Evolutionary conservation across 2,113 vertebrate genomes (phyloP), one percentile per base, ranked within the genome.

Genomic region (Hippocampus comes): DNA sequence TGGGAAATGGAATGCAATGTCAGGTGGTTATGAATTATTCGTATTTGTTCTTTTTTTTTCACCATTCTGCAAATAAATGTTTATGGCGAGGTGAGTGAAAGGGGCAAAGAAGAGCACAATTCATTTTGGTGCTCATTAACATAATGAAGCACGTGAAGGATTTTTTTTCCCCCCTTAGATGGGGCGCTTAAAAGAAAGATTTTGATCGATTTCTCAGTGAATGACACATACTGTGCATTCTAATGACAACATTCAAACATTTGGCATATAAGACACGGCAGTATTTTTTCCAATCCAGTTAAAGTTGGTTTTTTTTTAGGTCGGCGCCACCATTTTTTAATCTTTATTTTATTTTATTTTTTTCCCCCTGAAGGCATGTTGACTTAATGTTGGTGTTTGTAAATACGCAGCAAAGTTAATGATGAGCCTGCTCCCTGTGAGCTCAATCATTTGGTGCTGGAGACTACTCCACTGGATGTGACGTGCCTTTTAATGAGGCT

Each of bases 391-490:
- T 6, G 15, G 11, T 90, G 95, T 95, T 67, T 91, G 95, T 95
- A 95, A 95, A 96, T 95, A 94, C 93, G 92, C 91, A 92, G 91
- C 90, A 89, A 90, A 84, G 87, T 92, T 95, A 95, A 96, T 94
- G 93, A 95, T 93, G 83, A 70, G 70, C 49, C 46, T 88, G 91
- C 93, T 86, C 71, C 68, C 72, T 38, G 53, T 4, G 73, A 75
- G 80, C 86, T 89, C 86, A 86, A 91, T 87, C 92, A 70, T 73
- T 82, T 20, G 48, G 72, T 60, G 93, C 90, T 90, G 88, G 88
- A 87, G 76, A 81, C 78, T 74, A 77, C 92, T 95, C 89, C 87
- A 91, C 38, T 76, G 87, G 89, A 93, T 92, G 94, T 94, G 93
- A 94, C 88, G 38, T 74, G 90, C 76, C 82, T 88, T 87, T 86